Base-by-base conservation (phyloP, 2,888 invertebrate genomes). In the Epistrophe eligans region DNA sequence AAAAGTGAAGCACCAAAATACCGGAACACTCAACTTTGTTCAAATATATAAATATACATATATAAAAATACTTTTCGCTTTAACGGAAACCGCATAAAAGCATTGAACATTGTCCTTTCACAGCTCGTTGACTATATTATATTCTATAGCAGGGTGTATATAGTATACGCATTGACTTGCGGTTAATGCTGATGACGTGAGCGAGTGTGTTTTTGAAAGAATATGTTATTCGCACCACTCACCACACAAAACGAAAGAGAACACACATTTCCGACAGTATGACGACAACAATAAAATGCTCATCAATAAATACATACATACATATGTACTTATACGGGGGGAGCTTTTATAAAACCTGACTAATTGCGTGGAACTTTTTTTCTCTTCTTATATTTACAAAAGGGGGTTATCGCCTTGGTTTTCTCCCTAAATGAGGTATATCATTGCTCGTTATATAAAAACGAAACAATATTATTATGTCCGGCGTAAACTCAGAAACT, bases 71-170 rank as follows among this genome's bases (percentile, higher is more conserved):
- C 81, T 64, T 77, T 77, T 77, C 50, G 40, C 28, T 74, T 80
- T 55, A 77, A 64, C 82, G 85, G 85, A 85, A 82, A 79, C 82
- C 85, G 66, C 85, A 85, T 85, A 82, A 85, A 85, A 85, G 85
- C 85, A 77, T 82, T 74, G 82, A 85, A 74, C 85, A 82, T 85
- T 85, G 82, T 85, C 85, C 82, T 85, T 85, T 85, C 82, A 85
- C 85, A 85, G 85, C 74, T 85, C 85, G 85, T 85, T 82, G 77
- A 79, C 74, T 85, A 52, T 40, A 74, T 24, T 32, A 35, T 35
- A 24, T 24, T 2, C 2, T 2, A 24, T 2, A 24, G 24, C 24
- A 70, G 77, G 73, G 77, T 9, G 11, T 32, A n/a, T n/a, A 28
- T 28, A 2, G 28, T 28, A 2, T 1, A 1, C 24, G 52, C 77